Base-by-base conservation (phyloP, 2,113 vertebrate genomes). In the Forbesichthys agassizii region DNA sequence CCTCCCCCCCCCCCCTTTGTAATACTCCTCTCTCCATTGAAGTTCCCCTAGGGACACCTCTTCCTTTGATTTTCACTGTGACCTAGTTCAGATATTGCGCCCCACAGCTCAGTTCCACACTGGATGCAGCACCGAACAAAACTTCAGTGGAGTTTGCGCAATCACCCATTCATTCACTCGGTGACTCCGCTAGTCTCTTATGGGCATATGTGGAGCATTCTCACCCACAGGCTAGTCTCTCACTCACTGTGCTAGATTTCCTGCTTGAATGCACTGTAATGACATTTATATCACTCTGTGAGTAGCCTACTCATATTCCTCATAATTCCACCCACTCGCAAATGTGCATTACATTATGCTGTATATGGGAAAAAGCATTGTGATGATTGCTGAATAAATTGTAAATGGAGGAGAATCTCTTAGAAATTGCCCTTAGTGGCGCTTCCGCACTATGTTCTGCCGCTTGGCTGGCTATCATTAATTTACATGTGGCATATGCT, bases 191-290 rank as follows among this genome's bases (percentile, higher is more conserved):
- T 69, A 75, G 79, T 69, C 77, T 86, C 78, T 83, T 82, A 81
- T 77, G 81, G 86, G 78, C 78, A 84, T 80, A 83, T 84, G 80
- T 79, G 75, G 80, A 81, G 79, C 83, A 11, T 80, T 85, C 75
- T 75, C 82, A 67, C 84, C 87, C 87, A 83, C 78, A 72, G 84
- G 85, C 87, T 84, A 88, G 85, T 89, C 84, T 88, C 87, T 68
- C 59, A 69, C 73, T 88, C 83, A 88, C 77, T 84, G 75, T 77
- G 79, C 88, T 86, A 88, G 80, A 88, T 87, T 85, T 84, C 80
- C 61, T 84, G 89, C 88, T 88, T 88, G 73, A 88, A 81, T 87
- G 89, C 85, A 84, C 84, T 81, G 72, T 91, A 91, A 91, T 91
- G 87, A 88, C 86, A 88, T 90, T 91, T 85, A 84, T 86, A 88